Base-by-base conservation (phyloP, 2,797 vertebrate genomes). In the Oceanodroma leucorhoa region DNA sequence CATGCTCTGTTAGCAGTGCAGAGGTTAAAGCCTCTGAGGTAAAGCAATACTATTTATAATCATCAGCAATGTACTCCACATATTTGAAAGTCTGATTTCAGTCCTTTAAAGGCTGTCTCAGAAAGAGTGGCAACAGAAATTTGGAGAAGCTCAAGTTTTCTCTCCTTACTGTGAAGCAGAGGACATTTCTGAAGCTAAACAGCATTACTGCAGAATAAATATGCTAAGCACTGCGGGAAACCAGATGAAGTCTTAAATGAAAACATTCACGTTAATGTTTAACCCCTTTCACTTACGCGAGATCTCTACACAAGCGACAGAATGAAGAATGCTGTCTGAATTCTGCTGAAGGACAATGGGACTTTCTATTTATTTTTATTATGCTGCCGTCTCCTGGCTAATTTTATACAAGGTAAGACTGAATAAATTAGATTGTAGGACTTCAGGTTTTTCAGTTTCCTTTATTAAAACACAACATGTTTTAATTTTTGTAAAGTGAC, bases 341-440 rank as follows among this genome's bases (percentile, higher is more conserved):
- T 71, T 24, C 65, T 29, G 54, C 96, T 90, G 88, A 97, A 97
- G 94, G 97, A 93, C 93, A 84, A 51, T 11, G 83, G 86, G 40
- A 67, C 32, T 45, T 85, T 24, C n/a, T 15, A 1, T 30, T 90
- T 89, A 71, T 69, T 81, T 90, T 67, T n/a, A 86, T 81, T 86
- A 81, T 77, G 87, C 86, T 86, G 91, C 89, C 75, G 93, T 93
- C 36, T 50, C 66, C 91, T 40, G 90, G 87, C 18, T 53, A 14
- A 71, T 54, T 48, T 66, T 29, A 34, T 9, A n/a, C 48, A n/a
- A 94, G 95, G 86, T 90, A 93, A 93, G 92, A 40, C 50, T 64
- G 76, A 54, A 53, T 3, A 60, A 38, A 45, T 32, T 21, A 11
- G 13, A 45, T 23, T 29, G 19, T 38, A 57, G 17, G 38, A 5